Percentiles rank a stretch among this genome's conserved stretches.
Evolutionary conservation across 2,888 invertebrate genomes (phyloP).

Genomic region (Yponomeuta sedellus): DNA sequence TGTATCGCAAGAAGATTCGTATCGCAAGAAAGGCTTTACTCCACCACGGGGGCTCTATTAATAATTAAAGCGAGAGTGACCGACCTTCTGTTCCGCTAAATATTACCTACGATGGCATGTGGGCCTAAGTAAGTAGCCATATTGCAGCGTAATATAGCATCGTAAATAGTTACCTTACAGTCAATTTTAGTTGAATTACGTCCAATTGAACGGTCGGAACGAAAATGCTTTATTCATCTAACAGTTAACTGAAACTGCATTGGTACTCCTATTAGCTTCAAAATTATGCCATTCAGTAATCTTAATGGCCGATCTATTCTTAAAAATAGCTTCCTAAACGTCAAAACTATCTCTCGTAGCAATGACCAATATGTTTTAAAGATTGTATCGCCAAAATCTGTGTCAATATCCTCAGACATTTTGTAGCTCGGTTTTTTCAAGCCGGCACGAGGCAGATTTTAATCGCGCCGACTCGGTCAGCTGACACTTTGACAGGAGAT

Average conservation of each 20-base stretch:
- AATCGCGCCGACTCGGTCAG: slow-evolving; percentile 3
- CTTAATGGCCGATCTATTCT: neutral
- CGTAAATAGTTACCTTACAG: neutral
- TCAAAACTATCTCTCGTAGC: neutral
- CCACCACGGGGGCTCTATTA: too few relatives aligned
- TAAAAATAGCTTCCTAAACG: slow-evolving; percentile 1
- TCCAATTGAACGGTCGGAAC: neutral
- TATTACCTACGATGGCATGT: neutral
- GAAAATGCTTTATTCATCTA: neutral
- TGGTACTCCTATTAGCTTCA: neutral
- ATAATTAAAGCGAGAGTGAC: neutral
- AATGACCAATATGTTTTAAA: slow-evolving; percentile 1
- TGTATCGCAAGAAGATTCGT: too few relatives aligned
- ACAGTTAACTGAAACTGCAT: neutral
- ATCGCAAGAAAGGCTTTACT: too few relatives aligned
- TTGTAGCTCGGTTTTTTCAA: neutral
- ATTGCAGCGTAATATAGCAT: neutral
- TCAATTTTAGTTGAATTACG: slow-evolving; percentile 2
- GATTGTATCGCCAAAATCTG: slow-evolving; percentile 5
- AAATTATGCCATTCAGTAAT: neutral
- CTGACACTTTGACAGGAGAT: slow-evolving; percentile 13
- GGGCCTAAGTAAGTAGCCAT: slow-evolving; percentile 1
- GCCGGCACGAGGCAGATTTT: slow-evolving; percentile 6
- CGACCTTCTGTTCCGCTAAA: neutral
- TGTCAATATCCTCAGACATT: slow-evolving; percentile 3